These are phyloP conservation scores for Aphelenchoides fujianensis DNA, from an alignment of 1,140 invertebrate species.

Conservation along the genomic window DNA sequence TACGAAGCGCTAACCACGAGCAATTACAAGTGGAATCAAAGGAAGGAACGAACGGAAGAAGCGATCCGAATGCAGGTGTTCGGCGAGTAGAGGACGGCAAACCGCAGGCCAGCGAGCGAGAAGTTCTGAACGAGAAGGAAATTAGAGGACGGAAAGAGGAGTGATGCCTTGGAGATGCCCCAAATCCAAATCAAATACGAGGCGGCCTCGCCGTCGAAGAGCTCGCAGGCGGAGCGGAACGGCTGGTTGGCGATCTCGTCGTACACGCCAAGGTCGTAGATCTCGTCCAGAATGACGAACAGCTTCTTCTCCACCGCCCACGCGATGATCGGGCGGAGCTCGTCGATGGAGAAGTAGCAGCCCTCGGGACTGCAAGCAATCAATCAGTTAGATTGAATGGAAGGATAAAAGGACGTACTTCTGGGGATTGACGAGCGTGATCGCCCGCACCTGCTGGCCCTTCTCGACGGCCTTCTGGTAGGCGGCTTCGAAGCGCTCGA, in stretches of 20 bases:
- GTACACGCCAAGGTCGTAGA: slow-evolving; percentile 44
- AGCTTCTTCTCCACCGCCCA: slow-evolving; percentile 37
- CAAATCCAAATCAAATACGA: slow-evolving; percentile 46
- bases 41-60: too few species aligned
- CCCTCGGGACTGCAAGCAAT: too few species aligned
- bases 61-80: slow-evolving; percentile 32
- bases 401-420: too few species aligned
- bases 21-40: too few species aligned
- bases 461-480: slow-evolving; percentile 29
- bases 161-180: slow-evolving; percentile 47
- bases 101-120: slow-evolving; percentile 40
- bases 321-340: slow-evolving; percentile 32
- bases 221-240: slow-evolving; percentile 36
- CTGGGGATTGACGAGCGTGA: slow-evolving; percentile 45
- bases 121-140: too few species aligned
- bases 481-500: slow-evolving; percentile 41
- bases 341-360: slow-evolving; percentile 43
- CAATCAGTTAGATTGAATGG: too few species aligned
- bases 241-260: slow-evolving; percentile 26
- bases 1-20: too few species aligned
- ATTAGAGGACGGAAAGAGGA: too few species aligned
- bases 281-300: slow-evolving; percentile 44
- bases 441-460: slow-evolving; percentile 37
- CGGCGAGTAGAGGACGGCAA: slow-evolving; percentile 38
- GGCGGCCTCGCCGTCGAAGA: slow-evolving; percentile 25